phyloP scores from a whole-genome alignment of 1,140 invertebrate genomes.

The Ceratoteleas bidentatus region DNA sequence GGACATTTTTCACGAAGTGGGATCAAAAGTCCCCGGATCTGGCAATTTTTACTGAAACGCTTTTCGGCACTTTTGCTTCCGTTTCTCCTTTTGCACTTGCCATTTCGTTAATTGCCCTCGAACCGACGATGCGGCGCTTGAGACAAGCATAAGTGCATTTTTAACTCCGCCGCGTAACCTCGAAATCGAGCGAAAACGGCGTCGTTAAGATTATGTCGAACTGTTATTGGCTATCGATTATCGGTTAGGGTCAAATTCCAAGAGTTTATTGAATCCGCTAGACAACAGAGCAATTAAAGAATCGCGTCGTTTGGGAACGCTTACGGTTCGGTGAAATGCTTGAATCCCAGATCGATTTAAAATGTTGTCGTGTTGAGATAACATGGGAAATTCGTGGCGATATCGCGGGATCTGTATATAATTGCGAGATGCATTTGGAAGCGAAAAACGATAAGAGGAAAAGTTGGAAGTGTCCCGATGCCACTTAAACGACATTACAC shows the following conservation, averaged over 20 bases:
- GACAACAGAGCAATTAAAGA: no score
- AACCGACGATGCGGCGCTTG: slow-evolving; percentile 8
- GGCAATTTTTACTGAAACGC: not conserved
- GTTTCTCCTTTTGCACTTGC: slow-evolving; percentile 1
- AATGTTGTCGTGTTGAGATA: no score
- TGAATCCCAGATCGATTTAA: no score
- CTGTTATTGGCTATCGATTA: slow-evolving; percentile 10
- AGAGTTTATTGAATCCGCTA: not conserved
- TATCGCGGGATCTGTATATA: no score
- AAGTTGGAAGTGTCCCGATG: no score
- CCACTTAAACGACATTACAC: no score
- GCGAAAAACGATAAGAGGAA: no score
- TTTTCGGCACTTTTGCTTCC: not conserved
- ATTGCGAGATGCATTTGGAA: no score
- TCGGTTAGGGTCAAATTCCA: not conserved
- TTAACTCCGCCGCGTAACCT: slow-evolving; percentile 6
- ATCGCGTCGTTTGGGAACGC: no score
- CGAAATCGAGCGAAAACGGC: slow-evolving; percentile 1
- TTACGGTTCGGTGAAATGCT: no score
- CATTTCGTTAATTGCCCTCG: slow-evolving; percentile 18
- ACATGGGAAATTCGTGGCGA: no score
- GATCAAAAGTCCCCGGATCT: slow-evolving; percentile 14
- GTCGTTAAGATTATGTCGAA: not conserved
- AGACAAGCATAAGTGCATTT: slow-evolving; percentile 10
- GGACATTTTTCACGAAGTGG: slow-evolving; percentile 36